These are phyloP conservation scores for Cervus canadensis DNA, from an alignment of 2,113 vertebrate species.

Conservation along the genomic window DNA sequence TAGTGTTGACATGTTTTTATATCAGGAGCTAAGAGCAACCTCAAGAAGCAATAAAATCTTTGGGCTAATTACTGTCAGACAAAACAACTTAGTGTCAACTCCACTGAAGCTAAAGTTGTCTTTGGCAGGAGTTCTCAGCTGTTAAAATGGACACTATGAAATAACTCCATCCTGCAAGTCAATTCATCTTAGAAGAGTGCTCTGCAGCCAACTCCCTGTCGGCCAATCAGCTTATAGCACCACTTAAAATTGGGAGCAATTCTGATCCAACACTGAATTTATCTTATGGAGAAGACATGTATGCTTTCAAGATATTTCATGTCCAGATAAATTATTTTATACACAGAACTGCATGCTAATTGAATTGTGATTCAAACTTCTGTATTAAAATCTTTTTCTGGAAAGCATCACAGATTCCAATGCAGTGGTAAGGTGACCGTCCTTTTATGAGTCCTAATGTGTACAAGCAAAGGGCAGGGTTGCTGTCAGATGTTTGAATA, in stretches of 20 bases:
- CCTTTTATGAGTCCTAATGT: neutral
- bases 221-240: neutral
- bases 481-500: neutral
- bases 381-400: neutral
- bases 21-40: slow-evolving; percentile 19
- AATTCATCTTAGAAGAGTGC: neutral
- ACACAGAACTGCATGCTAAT: neutral
- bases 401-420: neutral
- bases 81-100: slow-evolving; percentile 44
- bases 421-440: fast-evolving
- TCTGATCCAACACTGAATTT: neutral
- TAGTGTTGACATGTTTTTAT: slow-evolving; percentile 16
- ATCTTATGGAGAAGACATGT: neutral
- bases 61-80: slow-evolving; percentile 38
- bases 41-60: slow-evolving; percentile 12
- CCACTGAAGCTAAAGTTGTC: slow-evolving; percentile 32
- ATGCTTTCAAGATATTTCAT: neutral
- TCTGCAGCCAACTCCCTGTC: neutral
- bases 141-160: slow-evolving; percentile 14
- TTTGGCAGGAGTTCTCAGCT: slow-evolving; percentile 22
- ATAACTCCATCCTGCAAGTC: neutral
- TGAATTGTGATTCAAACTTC: neutral
- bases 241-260: neutral
- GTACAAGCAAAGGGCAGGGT: neutral
- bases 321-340: neutral